Evolutionary conservation across 2,797 vertebrate genomes (phyloP), one percentile per base, ranked within the genome.

Genomic region (Phoxinus dragarum): DNA sequence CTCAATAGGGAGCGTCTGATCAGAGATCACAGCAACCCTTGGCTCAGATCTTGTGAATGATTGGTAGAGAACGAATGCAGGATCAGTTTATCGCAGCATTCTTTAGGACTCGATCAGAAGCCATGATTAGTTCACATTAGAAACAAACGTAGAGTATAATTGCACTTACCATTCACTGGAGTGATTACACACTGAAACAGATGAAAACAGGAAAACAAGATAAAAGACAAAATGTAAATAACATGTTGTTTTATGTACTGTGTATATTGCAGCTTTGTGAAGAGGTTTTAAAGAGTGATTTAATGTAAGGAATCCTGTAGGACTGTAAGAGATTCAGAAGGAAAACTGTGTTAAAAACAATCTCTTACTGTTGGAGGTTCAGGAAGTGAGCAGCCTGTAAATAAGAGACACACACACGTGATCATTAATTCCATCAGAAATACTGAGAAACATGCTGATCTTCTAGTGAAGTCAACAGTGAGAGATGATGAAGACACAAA

Each of bases 221-320:
- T 44, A 71, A 44, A 73, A 8, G 1, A 16, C 14, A 11, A 1
- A 17, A 27, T 49, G 6, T 49, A 19, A 19, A 42, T 23, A 1
- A 21, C 31, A 4, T 3, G 0, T 38, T n/a, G n/a, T 27, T 31
- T 21, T 2, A 64, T 1, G n/a, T 1, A 64, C 5, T 67, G 2
- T 40, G 1, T 38, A 38, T 38, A 5, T 38, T 38, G 36, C 36
- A 3, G 8, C 21, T 69, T 38, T 2, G 0, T 3, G 0, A 71
- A n/a, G 6, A n/a, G 0, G 8, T 68, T 9, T 21, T 10, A 12
- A n/a, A 71, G 0, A 42, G 9, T 42, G 38, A 71, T 9, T 19
- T 3, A 36, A 4, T 3, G 11, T 42, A 0, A 71, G 40, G 6
- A 71, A 4, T 1, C 27, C 0, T 4, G 0, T 44, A 6, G 3